phyloP scores from a whole-genome alignment of 1,140 invertebrate genomes.

The Heterodera schachtii region DNA sequence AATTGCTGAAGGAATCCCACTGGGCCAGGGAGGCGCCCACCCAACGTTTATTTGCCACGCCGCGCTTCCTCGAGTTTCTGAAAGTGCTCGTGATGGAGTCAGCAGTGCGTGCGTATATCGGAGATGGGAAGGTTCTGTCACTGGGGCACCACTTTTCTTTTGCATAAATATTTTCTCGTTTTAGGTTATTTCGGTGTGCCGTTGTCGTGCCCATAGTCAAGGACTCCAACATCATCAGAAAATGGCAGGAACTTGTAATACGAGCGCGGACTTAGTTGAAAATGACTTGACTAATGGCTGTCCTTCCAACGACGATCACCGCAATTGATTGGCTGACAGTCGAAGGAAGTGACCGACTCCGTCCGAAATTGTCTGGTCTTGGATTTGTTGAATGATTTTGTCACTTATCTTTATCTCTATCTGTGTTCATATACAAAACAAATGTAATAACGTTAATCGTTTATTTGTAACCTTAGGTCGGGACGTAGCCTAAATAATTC shows the following conservation, averaged over 20 bases:
- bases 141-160: too few species aligned
- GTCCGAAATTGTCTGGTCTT: background rate
- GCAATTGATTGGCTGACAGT: background rate
- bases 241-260: background rate
- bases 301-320: background rate
- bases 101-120: constrained; percentile 22
- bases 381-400: background rate
- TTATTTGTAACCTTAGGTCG: background rate
- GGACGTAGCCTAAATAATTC: background rate
- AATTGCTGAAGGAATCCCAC: constrained; percentile 17
- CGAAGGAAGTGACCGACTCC: background rate
- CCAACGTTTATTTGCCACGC: background rate
- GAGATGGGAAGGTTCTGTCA: constrained; percentile 19
- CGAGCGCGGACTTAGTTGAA: background rate
- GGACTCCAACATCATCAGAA: background rate
- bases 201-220: background rate
- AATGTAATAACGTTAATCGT: constrained; percentile 3
- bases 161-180: background rate
- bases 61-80: constrained; percentile 34
- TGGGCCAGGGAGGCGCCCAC: background rate
- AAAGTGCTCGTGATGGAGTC: constrained; percentile 28
- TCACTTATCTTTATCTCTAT: background rate
- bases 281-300: background rate
- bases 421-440: constrained; percentile 6
- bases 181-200: background rate